Percentiles rank a stretch among this genome's conserved stretches.
Conservation (phyloP, 2,888 invertebrate genomes). For the Melipona beecheii region DNA sequence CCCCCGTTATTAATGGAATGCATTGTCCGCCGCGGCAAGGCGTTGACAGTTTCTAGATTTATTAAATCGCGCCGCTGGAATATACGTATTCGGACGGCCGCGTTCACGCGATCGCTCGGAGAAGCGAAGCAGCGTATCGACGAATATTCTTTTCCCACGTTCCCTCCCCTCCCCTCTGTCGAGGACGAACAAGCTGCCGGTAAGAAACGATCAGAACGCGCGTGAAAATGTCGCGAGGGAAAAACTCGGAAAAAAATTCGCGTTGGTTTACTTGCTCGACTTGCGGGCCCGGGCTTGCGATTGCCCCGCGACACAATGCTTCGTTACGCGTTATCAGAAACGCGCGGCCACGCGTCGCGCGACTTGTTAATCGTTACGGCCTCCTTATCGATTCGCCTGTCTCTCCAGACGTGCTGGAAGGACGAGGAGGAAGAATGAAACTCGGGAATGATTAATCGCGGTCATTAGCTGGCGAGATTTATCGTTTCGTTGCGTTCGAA, state of each 20-base stretch:
- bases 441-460: conserved; percentile 6
- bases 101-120: too few species aligned
- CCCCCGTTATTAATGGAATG: conserved; percentile 22
- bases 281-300: background rate
- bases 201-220: too few species aligned
- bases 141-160: too few species aligned
- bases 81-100: background rate
- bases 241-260: too few species aligned
- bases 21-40: background rate
- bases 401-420: background rate
- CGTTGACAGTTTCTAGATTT: conserved; percentile 10
- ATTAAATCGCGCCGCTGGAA: background rate
- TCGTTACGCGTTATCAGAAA: conserved; percentile 13
- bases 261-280: too few species aligned
- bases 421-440: conserved; percentile 13
- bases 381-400: conserved; percentile 9
- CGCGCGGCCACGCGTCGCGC: background rate
- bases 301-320: background rate
- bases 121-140: too few species aligned
- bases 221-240: too few species aligned
- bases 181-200: too few species aligned
- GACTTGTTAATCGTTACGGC: conserved; percentile 15
- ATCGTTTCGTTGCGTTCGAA: conserved; percentile 3
- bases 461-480: background rate
- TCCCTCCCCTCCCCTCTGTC: too few species aligned